Percentiles rank a stretch among this genome's conserved stretches.
Conservation (phyloP, 2,888 invertebrate genomes). For the Limnephilus auricula region DNA sequence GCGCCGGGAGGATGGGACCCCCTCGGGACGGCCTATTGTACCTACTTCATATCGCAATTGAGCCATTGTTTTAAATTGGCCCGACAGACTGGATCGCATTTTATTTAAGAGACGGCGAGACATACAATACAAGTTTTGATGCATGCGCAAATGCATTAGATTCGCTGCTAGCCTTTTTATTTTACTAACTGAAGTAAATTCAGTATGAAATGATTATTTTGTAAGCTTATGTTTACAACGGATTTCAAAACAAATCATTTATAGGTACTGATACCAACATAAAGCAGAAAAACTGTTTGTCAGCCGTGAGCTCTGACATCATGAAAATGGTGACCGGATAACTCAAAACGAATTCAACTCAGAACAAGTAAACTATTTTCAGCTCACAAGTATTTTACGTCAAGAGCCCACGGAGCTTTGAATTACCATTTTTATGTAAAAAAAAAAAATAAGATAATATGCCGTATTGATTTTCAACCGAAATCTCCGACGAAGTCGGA, state of each 20-base stretch:
- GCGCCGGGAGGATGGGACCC: constrained; percentile 50
- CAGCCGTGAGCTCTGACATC: background rate
- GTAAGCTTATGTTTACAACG: background rate
- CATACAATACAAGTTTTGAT: background rate
- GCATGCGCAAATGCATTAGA: background rate
- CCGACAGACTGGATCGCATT: constrained; percentile 32
- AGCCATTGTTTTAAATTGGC: constrained; percentile 63
- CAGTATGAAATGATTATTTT: background rate
- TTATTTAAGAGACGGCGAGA: constrained; percentile 34
- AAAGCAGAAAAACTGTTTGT: background rate
- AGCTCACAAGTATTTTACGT: background rate
- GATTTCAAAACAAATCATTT: background rate
- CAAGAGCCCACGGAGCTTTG: background rate
- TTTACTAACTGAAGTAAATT: background rate
- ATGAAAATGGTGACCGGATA: background rate
- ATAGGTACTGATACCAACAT: too few species aligned
- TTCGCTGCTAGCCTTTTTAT: background rate
- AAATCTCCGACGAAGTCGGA: background rate
- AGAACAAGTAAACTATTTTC: background rate
- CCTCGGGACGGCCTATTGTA: constrained; percentile 44
- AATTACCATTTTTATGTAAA: background rate
- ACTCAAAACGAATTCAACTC: too few species aligned
- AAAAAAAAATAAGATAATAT: background rate
- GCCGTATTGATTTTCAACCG: background rate
- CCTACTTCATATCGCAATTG: constrained; percentile 60